Evolutionary conservation across 2,113 vertebrate species (phyloP), one percentile per base, ranked within the genome.

Genomic region (Oceanites oceanicus): DNA sequence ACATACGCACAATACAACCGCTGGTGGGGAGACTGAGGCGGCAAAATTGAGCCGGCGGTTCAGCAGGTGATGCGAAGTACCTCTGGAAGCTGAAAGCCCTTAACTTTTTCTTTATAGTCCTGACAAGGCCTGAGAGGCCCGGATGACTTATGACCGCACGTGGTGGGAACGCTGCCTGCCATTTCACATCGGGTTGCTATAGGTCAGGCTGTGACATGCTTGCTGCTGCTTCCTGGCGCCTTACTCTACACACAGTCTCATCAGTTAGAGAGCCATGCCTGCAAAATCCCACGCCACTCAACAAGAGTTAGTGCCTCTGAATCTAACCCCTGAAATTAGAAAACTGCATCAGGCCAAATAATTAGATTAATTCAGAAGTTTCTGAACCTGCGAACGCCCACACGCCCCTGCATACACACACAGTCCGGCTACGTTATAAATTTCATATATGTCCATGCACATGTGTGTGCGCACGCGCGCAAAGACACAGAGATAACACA

Each of bases 101-200:
- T 5, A 94, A 96, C 75, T 94, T 92, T 79, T 90, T 80, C 75
- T 86, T 80, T 63, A 21, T 6, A 66, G 61, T 36, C 50, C 71
- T 88, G 81, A 85, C 88, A 83, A 84, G 91, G 92, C 88, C 92
- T 74, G 45, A 17, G 79, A 94, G 96, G 95, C 88, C 91, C 70
- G 80, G 53, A 74, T 93, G 85, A 84, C 30, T 92, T 88, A 94
- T 40, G 77, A 84, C 26, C 23, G 42, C 58, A 13, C 3, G 44
- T 66, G 79, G 68, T 5, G 61, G 72, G 72, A 82, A 81, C 3
- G 9, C 88, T 91, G 96, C 76, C 86, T 94, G 90, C 82, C 88
- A 71, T 88, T 87, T 72, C 92, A 77, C 79, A 21, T 0, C 7
- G 75, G 93, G 55, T 8, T 92, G 75, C 68, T 36, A 66, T 45